Evolutionary conservation across 92 coral and sea anemone genomes (phyloP), one percentile per base, ranked within the genome.

Genomic region (Phymanthus crucifer): DNA sequence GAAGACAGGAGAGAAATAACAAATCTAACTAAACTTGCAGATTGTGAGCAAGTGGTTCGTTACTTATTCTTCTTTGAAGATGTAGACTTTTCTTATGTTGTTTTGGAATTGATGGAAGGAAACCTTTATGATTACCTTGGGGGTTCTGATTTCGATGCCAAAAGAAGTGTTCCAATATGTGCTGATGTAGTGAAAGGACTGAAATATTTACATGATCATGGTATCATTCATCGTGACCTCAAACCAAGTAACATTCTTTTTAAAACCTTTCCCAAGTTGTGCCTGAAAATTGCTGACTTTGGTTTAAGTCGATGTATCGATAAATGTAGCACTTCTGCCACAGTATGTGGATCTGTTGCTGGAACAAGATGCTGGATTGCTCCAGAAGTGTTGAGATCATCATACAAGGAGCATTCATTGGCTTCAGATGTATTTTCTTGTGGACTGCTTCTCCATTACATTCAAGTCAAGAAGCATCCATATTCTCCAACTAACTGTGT

Each of bases 391-490:
- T 8, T 54, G 64, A n/a, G 6, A 29, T 54, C 64, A 54, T 54
- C 64, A 54, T 54, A 54, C 14, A 54, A 54, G 64, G 64, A 54
- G n/a, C 64, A 54, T 54, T 54, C 64, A 8, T 21, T 54, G 64
- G 31, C 64, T 3, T 82, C 87, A 12, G 90, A 82, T 43, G 74
- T 86, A 27, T 86, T 86, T 70, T 48, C 90, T 4, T 82, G 86
- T 47, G 90, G 87, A 32, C 83, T 79, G 19, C 74, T 78, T 17
- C 71, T 80, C 9, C 78, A 89, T 37, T 89, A 82, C 54, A 71
- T 89, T 78, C 16, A 84, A 32, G 43, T 40, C 47, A 88, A 52
- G 71, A 74, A 66, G 24, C 93, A 90, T 81, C 85, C 92, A 3
- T 88, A 85, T 70, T 65, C 43, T 23, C 81, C 85, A 54, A 29